These are phyloP conservation scores for Furnarius figulus DNA, from an alignment of 2,113 vertebrate species.

Conservation along the genomic window DNA sequence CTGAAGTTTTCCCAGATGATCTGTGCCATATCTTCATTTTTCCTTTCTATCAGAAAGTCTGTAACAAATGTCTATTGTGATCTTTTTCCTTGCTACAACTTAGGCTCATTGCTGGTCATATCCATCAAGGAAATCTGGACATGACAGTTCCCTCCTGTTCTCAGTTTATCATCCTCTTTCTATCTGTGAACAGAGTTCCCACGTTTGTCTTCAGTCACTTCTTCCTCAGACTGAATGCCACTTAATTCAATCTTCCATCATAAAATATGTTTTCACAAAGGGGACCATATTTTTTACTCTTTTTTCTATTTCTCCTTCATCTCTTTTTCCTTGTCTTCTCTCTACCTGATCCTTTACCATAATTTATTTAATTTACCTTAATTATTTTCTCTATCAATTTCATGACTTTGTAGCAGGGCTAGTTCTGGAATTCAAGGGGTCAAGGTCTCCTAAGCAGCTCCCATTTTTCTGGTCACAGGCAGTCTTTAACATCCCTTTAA, in stretches of 20 bases:
- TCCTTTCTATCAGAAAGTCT: background rate
- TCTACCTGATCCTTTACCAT: background rate
- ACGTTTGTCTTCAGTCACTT: background rate
- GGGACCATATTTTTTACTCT: background rate
- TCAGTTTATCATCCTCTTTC: background rate
- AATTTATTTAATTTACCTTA: background rate
- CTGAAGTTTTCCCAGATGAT: background rate
- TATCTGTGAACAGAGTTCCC: background rate
- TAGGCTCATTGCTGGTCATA: background rate
- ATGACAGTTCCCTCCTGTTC: background rate
- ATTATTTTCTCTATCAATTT: background rate
- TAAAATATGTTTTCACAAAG: background rate
- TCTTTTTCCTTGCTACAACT: background rate
- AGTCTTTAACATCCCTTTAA: background rate
- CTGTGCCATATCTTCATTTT: background rate
- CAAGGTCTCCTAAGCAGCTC: background rate
- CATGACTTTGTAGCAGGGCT: background rate
- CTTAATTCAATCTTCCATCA: background rate
- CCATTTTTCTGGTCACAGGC: background rate
- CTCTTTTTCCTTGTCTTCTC: background rate
- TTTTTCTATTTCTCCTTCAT: background rate
- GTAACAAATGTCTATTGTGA: background rate
- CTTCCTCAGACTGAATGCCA: background rate
- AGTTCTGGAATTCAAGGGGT: background rate
- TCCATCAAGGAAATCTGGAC: background rate